Conservation (phyloP, 2,888 invertebrate genomes). For the Atrina japonica region DNA sequence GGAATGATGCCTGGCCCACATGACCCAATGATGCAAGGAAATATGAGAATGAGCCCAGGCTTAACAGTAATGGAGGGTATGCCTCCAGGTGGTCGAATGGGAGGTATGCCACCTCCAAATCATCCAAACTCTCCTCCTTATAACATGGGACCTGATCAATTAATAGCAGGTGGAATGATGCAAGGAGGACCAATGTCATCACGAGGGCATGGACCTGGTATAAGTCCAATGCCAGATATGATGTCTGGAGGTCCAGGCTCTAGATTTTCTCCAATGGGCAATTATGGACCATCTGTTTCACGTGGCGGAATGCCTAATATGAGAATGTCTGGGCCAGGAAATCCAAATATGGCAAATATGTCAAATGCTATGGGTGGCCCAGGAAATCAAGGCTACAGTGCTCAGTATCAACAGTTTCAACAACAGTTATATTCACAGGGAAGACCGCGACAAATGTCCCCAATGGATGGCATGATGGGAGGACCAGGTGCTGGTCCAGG, state of each 20-base stretch:
- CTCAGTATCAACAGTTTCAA: constrained; percentile 77
- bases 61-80: constrained; percentile 46
- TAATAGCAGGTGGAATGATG: constrained; percentile 46
- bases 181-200: constrained; percentile 43
- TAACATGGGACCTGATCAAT: constrained; percentile 35
- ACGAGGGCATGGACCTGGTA: constrained; percentile 38
- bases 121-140: constrained; percentile 47
- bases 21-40: constrained; percentile 38
- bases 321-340: constrained; percentile 62
- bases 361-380: constrained; percentile 55
- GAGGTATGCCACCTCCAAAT: constrained; percentile 3
- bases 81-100: constrained; percentile 57
- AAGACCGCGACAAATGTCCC: constrained; percentile 70
- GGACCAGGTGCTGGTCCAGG: constrained; percentile 54
- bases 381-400: constrained; percentile 58
- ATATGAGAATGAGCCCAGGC: constrained; percentile 37
- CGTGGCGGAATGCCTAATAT: constrained; percentile 51
- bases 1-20: constrained; percentile 51
- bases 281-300: constrained; percentile 47
- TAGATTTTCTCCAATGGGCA: constrained; percentile 55
- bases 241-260: constrained; percentile 54
- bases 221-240: constrained; percentile 49
- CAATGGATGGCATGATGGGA: constrained; percentile 68
- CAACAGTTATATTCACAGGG: constrained; percentile 77
- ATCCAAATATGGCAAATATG: constrained; percentile 42